A percentile compares a stretch with the other conserved stretches of the same genome.
phyloP scores from a whole-genome alignment of 2,113 vertebrate genomes.

The Nanger granti region DNA sequence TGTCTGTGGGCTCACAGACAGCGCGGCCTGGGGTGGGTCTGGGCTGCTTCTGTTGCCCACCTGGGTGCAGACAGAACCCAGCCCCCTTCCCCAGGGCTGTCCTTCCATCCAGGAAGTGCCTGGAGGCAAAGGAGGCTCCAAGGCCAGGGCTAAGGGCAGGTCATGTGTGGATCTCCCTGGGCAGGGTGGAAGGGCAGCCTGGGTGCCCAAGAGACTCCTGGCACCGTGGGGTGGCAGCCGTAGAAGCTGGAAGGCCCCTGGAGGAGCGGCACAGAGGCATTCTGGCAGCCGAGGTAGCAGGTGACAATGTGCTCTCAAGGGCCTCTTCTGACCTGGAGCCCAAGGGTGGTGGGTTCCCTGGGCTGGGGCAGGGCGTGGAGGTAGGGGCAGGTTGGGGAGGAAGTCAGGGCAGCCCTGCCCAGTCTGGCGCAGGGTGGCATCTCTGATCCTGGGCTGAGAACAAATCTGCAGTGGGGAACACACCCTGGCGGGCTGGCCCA shows the following conservation, averaged over 20 bases:
- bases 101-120: background rate
- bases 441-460: background rate
- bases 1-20: background rate
- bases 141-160: background rate
- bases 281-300: background rate
- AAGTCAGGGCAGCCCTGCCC: background rate
- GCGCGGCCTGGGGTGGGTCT: background rate
- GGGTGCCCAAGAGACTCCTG: background rate
- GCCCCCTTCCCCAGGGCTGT: background rate
- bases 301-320: background rate
- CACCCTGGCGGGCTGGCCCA: background rate
- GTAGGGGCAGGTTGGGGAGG: background rate
- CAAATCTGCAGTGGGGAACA: background rate
- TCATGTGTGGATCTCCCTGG: fast-evolving
- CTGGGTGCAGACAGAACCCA: background rate
- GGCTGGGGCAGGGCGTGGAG: background rate
- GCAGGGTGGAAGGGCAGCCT: background rate
- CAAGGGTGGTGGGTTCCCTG: background rate
- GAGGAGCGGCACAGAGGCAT: background rate
- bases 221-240: background rate
- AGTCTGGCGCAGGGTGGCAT: background rate
- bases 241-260: background rate
- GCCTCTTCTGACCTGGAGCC: background rate
- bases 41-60: background rate
- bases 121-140: background rate